These are phyloP conservation scores for Hyperopisus bebe DNA, from an alignment of 2,113 vertebrate genomes.

Conservation along the genomic window DNA sequence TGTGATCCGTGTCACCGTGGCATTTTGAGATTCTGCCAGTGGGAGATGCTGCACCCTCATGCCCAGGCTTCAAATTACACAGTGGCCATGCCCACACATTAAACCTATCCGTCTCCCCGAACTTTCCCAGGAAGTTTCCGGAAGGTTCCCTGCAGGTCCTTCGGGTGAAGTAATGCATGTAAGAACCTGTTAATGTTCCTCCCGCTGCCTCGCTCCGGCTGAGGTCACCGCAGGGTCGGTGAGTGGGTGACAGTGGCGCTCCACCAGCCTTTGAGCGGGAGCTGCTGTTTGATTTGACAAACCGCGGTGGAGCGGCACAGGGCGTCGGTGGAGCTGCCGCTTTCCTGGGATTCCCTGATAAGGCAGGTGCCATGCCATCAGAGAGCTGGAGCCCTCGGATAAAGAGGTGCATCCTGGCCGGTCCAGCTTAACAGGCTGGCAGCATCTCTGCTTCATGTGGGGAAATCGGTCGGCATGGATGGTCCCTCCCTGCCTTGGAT, in stretches of 20 bases:
- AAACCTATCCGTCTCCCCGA: not conserved
- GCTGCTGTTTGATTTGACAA: not conserved
- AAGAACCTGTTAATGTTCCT: not conserved
- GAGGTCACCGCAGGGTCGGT: not conserved
- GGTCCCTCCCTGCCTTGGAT: not conserved
- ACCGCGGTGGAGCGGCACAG: not conserved
- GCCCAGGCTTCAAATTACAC: not conserved
- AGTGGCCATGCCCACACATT: not conserved
- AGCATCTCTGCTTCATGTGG: not conserved
- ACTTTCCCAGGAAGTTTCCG: not conserved
- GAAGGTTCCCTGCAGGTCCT: not conserved
- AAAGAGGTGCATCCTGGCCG: not conserved
- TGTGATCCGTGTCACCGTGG: not conserved
- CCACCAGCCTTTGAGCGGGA: not conserved
- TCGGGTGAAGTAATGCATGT: not conserved
- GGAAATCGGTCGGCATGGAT: not conserved
- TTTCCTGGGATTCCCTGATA: not conserved
- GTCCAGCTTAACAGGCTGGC: not conserved
- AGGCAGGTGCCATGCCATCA: not conserved
- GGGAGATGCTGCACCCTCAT: not conserved
- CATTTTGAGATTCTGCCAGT: not conserved
- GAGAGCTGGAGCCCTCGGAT: not conserved
- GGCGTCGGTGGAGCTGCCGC: not conserved
- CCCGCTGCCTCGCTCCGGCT: not conserved
- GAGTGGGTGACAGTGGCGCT: not conserved